Conservation (phyloP, 2,113 vertebrate species). For the Athene cunicularia region DNA sequence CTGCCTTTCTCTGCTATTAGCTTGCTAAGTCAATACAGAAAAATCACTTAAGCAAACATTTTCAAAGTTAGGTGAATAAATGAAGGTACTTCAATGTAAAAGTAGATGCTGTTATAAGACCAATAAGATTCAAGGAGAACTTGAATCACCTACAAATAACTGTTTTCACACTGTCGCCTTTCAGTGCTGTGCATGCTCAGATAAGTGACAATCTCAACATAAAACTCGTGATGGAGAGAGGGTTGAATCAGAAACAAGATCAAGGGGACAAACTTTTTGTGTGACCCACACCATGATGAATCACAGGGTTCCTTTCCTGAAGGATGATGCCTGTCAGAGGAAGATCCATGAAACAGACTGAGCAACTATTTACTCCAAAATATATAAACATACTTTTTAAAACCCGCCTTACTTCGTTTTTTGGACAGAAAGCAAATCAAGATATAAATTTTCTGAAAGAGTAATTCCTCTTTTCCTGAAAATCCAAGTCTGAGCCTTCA, state of each 20-base stretch:
- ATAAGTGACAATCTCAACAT: background rate
- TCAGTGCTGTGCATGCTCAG: background rate
- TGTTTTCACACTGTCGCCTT: background rate
- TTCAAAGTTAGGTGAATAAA: background rate
- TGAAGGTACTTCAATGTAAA: background rate
- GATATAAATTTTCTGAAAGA: background rate
- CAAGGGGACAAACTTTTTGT: background rate
- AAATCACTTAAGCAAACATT: conserved; percentile 20
- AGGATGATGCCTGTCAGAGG: background rate
- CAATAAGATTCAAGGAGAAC: background rate
- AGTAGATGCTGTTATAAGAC: background rate
- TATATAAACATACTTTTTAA: background rate
- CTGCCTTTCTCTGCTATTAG: background rate
- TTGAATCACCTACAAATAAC: background rate
- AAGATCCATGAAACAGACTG: background rate
- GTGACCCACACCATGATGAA: background rate
- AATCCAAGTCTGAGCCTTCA: background rate
- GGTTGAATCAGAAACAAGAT: background rate
- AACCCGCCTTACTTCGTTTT: background rate
- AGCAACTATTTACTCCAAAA: background rate
- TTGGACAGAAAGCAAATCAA: background rate
- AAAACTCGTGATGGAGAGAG: background rate
- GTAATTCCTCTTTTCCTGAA: background rate
- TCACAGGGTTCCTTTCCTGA: background rate
- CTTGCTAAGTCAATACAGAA: background rate